These are phyloP conservation scores for Lobophora halterata DNA, from an alignment of 2,888 invertebrate genomes.

Conservation along the genomic window DNA sequence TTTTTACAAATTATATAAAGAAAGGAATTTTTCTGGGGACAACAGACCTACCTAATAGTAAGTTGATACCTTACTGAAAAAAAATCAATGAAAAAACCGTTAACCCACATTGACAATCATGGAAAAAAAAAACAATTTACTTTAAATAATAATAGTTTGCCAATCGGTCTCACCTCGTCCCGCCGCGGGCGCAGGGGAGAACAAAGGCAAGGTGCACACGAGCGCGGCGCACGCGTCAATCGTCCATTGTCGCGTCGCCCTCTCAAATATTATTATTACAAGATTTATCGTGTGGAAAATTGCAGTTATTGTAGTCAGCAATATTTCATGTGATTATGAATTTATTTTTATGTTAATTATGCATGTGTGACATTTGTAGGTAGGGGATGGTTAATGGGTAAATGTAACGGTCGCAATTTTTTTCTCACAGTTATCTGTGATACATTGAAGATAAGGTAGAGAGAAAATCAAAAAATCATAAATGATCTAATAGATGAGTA, in stretches of 20 bases:
- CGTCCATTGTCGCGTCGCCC: constrained; percentile 42
- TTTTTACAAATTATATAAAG: no score
- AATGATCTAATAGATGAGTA: no score
- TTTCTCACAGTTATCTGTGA: constrained; percentile 16
- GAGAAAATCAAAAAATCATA: no score
- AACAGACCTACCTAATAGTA: no score
- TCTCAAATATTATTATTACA: constrained; percentile 75
- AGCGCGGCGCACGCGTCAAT: constrained; percentile 59
- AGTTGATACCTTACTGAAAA: not conserved
- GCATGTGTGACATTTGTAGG: constrained; percentile 44
- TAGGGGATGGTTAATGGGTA: constrained; percentile 41
- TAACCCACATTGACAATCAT: constrained; percentile 26
- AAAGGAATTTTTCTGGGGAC: no score
- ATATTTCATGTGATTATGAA: constrained; percentile 76
- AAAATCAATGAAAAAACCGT: constrained; percentile 19
- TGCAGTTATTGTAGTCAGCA: constrained; percentile 71
- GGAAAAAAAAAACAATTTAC: constrained; percentile 33
- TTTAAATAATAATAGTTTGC: constrained; percentile 32
- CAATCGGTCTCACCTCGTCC: constrained; percentile 37
- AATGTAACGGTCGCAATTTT: constrained; percentile 43
- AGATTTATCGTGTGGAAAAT: constrained; percentile 80
- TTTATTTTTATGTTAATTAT: constrained; percentile 76
- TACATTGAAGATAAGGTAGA: constrained; percentile 3
- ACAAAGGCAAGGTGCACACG: constrained; percentile 67
- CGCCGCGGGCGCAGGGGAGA: constrained; percentile 38